A percentile compares a stretch with the other conserved stretches of the same genome.
These are phyloP conservation scores for Zosterops pallidus DNA, from an alignment of 2,113 vertebrate species.

Conservation along the genomic window DNA sequence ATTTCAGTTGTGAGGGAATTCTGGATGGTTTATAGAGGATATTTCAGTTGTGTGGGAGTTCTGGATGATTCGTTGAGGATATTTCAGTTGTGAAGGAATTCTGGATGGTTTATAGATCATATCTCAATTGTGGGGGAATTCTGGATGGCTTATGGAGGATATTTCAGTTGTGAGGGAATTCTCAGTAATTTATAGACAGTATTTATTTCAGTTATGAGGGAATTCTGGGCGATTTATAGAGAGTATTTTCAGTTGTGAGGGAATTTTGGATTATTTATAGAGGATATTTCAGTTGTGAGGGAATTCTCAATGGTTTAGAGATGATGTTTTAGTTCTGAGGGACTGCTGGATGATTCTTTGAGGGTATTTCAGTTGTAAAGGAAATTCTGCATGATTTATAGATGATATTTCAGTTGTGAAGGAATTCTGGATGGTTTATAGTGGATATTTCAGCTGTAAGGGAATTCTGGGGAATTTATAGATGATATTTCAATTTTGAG, in stretches of 20 bases:
- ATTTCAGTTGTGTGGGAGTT: neutral
- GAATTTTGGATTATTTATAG: rapidly evolving
- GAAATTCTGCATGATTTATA: neutral
- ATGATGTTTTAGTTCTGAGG: too few species aligned
- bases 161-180: neutral
- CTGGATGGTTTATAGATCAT: rapidly evolving
- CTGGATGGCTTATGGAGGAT: rapidly evolving
- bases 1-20: neutral
- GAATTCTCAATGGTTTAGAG: too few species aligned
- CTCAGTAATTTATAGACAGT: rapidly evolving
- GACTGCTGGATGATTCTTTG: too few species aligned
- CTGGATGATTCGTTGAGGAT: rapidly evolving
- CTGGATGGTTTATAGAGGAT: rapidly evolving
- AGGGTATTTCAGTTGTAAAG: too few species aligned
- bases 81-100: neutral
- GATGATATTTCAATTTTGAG: neutral
- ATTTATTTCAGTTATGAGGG: neutral
- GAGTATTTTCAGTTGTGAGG: too few species aligned
- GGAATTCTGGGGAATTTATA: neutral
- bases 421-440: neutral
- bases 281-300: neutral
- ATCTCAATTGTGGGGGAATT: neutral
- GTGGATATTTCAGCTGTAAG: rapidly evolving
- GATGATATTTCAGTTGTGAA: neutral
- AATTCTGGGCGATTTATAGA: neutral